These are phyloP conservation scores for Zaprionus ghesquierei DNA, from an alignment of 1,140 invertebrate genomes.

Conservation along the genomic window DNA sequence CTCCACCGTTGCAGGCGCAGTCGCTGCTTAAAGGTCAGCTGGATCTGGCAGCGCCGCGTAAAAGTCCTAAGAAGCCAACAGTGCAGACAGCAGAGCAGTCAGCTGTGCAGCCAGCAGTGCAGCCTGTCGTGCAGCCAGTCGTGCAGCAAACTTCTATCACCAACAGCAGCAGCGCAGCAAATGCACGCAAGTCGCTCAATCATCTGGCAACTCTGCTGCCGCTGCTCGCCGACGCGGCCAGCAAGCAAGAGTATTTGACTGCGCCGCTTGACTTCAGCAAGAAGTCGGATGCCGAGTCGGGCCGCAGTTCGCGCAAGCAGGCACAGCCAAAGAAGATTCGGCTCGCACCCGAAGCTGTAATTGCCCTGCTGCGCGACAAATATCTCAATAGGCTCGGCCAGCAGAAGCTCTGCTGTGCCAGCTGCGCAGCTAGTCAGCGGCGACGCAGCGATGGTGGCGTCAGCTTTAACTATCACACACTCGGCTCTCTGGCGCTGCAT, in stretches of 20 bases:
- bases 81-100: not conserved
- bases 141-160: not conserved
- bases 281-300: conserved; percentile 53
- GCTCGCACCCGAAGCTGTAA: conserved; percentile 61
- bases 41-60: conserved; percentile 60
- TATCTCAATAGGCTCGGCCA: conserved; percentile 76
- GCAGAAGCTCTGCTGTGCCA: conserved; percentile 57
- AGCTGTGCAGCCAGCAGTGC: not conserved
- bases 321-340: conserved; percentile 82
- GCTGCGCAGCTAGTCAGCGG: conserved; percentile 31
- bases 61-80: conserved; percentile 62
- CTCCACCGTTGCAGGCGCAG: conserved; percentile 20
- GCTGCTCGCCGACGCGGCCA: conserved; percentile 74
- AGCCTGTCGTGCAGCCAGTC: not conserved
- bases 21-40: conserved; percentile 70
- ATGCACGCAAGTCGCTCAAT: conserved; percentile 66
- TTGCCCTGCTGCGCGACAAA: conserved; percentile 74
- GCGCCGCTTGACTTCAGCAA: conserved; percentile 76
- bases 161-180: conserved; percentile 11
- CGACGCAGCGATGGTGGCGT: conserved; percentile 53
- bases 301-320: conserved; percentile 76
- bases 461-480: conserved; percentile 83
- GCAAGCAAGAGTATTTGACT: conserved; percentile 72
- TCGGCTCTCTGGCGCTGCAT: conserved; percentile 83
- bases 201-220: conserved; percentile 73